These are phyloP conservation scores for Proisotoma minuta DNA, from an alignment of 2,888 invertebrate genomes.

Conservation along the genomic window DNA sequence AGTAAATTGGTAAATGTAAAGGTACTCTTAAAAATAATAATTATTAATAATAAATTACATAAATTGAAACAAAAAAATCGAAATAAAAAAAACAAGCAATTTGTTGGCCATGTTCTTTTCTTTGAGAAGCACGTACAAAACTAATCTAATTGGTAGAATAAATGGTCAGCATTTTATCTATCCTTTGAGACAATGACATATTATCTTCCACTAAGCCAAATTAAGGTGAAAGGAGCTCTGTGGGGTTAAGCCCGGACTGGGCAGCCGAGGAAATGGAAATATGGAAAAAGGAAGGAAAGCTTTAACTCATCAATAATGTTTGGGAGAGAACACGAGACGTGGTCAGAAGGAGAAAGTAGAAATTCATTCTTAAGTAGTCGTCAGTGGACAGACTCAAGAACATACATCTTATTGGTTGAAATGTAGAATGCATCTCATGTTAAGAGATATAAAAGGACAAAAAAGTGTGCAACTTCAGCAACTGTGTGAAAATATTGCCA, in stretches of 20 bases:
- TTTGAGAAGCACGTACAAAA: neutral
- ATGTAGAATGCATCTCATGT: neutral
- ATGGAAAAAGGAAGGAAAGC: constrained; percentile 20
- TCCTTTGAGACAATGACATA: constrained; percentile 22
- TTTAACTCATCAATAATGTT: constrained; percentile 28
- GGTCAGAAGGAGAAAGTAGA: neutral
- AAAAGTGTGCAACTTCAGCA: constrained; percentile 28
- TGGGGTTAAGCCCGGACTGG: constrained; percentile 3
- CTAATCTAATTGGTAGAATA: constrained; percentile 12
- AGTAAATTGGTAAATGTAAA: too few species aligned
- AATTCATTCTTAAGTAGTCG: constrained; percentile 12
- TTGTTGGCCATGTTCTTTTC: constrained; percentile 14
- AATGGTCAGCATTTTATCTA: constrained; percentile 34
- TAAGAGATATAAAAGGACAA: constrained; percentile 10
- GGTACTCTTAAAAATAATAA: too few species aligned
- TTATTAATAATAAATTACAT: too few species aligned
- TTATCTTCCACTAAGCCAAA: constrained; percentile 26
- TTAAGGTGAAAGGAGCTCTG: constrained; percentile 34
- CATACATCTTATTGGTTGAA: constrained; percentile 8
- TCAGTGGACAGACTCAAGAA: constrained; percentile 18
- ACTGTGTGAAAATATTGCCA: constrained; percentile 31
- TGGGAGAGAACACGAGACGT: too few species aligned
- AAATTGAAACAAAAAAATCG: too few species aligned
- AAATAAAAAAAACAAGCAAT: constrained; percentile 18
- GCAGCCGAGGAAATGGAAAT: constrained; percentile 11